Base-by-base conservation (phyloP, 2,797 vertebrate species). In the Xerus rutilus region DNA sequence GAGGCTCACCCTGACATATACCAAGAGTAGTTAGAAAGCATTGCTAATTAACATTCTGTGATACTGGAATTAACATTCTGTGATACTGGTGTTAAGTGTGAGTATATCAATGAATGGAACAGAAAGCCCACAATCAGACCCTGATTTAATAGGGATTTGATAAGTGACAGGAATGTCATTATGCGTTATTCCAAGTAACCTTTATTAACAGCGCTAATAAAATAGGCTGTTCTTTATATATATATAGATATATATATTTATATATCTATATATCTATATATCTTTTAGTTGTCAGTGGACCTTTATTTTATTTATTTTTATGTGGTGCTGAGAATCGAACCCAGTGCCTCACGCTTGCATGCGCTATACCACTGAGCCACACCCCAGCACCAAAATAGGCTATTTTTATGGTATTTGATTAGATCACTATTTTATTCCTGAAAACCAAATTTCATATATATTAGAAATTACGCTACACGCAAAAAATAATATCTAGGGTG, bases 131-230 rank as follows among this genome's bases (percentile, higher is more conserved):
- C 18, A 70, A 1, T 87, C 32, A 72, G 47, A 72, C 3, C 13
- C 92, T 52, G 43, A n/a, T 79, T 91, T 89, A 69, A 69, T 52
- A 92, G n/a, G 70, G 39, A 84, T 65, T 95, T 49, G 25, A 2
- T 89, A 14, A 64, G 25, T 93, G 70, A 39, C 5, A 54, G 54
- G 14, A 81, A 52, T 62, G 3, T 18, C 59, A 52, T 92, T 96
- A 64, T 57, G 17, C 62, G 64, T 91, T 86, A 64, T 21, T 78
- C 20, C 67, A 70, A 89, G 49, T 25, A 76, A 43, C 35, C 43
- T 79, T 79, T 81, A 86, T 89, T 65, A 92, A 18, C 17, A 15
- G 25, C 65, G 18, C 59, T 82, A 49, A 81, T 90, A 72, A 78
- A 59, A 74, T 67, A 78, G 64, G 32, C 64, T 39, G 39, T 39